Conservation (phyloP, 2,888 invertebrate genomes). For the Cinara cedri region DNA sequence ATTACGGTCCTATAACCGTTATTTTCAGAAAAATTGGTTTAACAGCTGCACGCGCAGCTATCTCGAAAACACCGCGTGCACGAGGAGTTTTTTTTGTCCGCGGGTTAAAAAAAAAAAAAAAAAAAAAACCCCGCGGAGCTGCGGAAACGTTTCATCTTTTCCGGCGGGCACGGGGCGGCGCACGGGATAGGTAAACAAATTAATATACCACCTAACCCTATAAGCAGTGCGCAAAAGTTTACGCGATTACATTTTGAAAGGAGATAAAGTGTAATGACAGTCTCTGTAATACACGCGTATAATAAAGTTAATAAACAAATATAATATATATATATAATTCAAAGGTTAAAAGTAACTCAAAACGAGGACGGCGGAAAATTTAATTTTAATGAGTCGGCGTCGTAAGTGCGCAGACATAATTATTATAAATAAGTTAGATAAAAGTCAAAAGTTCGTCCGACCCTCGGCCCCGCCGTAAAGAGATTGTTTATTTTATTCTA, state of each 20-base stretch:
- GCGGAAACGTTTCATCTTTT: slow-evolving; percentile 22
- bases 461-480: no score
- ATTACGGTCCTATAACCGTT: not conserved
- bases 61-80: slow-evolving; percentile 32
- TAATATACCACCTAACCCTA: not conserved
- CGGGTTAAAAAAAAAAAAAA: no score
- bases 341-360: slow-evolving; percentile 44
- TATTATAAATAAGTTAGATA: slow-evolving; percentile 49
- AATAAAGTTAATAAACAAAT: slow-evolving; percentile 50
- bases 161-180: no score
- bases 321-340: no score
- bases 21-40: slow-evolving; percentile 37
- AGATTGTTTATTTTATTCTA: no score
- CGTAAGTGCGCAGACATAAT: slow-evolving; percentile 31
- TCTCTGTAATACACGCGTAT: no score
- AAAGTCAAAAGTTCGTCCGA: slow-evolving; percentile 37
- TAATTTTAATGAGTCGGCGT: slow-evolving; percentile 46
- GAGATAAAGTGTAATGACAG: slow-evolving; percentile 46
- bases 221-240: slow-evolving; percentile 15
- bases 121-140: not conserved
- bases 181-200: slow-evolving; percentile 30
- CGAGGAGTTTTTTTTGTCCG: slow-evolving; percentile 4
- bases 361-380: slow-evolving; percentile 40
- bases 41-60: slow-evolving; percentile 1
- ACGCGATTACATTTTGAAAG: slow-evolving; percentile 30